Evolutionary conservation across 1,140 invertebrate genomes (phyloP).

Genomic region (Lordiphosa clarofinis): DNA sequence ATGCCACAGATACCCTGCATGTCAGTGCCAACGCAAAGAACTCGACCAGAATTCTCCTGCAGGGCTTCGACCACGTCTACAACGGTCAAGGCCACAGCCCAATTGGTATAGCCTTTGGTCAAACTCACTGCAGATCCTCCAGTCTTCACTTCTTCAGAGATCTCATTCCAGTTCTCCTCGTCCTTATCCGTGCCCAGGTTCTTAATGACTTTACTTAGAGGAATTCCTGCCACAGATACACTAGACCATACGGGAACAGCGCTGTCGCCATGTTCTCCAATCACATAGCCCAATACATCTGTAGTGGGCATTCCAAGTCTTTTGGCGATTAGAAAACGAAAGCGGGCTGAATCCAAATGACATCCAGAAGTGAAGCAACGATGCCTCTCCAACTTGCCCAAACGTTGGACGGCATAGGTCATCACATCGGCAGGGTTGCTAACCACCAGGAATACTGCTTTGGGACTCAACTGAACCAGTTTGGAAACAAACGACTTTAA

Average conservation of each 20-base stretch:
- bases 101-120: constrained; percentile 92
- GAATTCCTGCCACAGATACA: constrained; percentile 68
- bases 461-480: constrained; percentile 89
- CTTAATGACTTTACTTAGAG: constrained; percentile 86
- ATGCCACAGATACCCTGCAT: constrained; percentile 89
- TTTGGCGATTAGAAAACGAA: constrained; percentile 90
- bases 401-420: constrained; percentile 92
- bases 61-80: constrained; percentile 86
- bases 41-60: constrained; percentile 86
- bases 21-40: constrained; percentile 89
- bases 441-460: constrained; percentile 89
- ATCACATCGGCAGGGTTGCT: constrained; percentile 94
- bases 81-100: constrained; percentile 91
- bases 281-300: constrained; percentile 91
- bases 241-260: constrained; percentile 92
- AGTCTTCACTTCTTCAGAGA: constrained; percentile 87
- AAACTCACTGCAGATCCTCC: constrained; percentile 91
- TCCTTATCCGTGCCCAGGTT: constrained; percentile 86
- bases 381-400: constrained; percentile 90
- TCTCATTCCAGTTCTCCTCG: constrained; percentile 86
- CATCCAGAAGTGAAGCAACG: constrained; percentile 93
- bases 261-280: constrained; percentile 90
- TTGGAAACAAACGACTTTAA: constrained; percentile 89
- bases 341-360: constrained; percentile 91
- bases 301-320: constrained; percentile 87